Conservation (phyloP, 37 sponge, comb jelly and placozoan species). For the Chondrilla cf. caribensis region DNA sequence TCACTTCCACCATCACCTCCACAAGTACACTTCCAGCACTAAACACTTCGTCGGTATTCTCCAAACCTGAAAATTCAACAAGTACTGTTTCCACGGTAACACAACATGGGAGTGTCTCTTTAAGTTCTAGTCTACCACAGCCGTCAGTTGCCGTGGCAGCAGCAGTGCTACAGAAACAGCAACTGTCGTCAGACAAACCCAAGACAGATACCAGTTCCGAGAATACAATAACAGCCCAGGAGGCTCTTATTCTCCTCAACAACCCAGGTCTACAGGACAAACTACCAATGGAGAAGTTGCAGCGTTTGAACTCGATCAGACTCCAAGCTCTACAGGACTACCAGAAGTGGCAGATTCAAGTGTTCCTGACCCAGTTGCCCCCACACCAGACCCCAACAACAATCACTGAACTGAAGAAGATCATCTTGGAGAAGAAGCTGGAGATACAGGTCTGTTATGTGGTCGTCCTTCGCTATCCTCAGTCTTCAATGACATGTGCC, state of each 20-base stretch:
- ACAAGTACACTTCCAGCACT: background rate
- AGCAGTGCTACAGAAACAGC: background rate
- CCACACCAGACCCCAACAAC: background rate
- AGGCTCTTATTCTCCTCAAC: conserved; percentile 1
- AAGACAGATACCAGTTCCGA: background rate
- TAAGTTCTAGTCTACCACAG: background rate
- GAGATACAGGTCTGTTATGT: conserved; percentile 10
- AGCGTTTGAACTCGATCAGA: conserved; percentile 14
- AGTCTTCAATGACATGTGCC: no score
- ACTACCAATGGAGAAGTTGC: background rate
- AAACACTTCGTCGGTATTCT: background rate
- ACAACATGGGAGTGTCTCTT: background rate
- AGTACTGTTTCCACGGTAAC: background rate
- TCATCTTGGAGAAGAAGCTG: background rate
- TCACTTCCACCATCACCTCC: background rate
- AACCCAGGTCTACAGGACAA: conserved; percentile 1
- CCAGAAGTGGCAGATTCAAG: background rate
- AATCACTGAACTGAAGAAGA: conserved; percentile 2
- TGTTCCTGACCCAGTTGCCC: background rate
- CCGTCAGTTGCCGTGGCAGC: background rate
- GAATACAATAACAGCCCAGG: background rate
- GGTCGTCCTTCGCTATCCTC: no score
- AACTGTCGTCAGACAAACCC: background rate
- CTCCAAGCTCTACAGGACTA: conserved; percentile 10
- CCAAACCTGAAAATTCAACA: background rate